Base-by-base conservation (phyloP, 2,888 invertebrate species). In the Alviniconcha strummeri region DNA sequence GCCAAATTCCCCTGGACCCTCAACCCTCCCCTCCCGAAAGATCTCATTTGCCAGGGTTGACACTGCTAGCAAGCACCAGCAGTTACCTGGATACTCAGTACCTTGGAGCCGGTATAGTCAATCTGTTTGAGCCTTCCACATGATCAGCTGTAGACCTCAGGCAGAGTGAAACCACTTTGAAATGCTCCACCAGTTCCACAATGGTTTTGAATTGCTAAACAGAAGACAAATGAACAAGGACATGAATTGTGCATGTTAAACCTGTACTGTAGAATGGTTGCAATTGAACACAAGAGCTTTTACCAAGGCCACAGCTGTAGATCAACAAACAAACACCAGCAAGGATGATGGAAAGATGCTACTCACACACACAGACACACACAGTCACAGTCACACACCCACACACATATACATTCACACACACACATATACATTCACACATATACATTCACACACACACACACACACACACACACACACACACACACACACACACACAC, bases 171-270 rank as follows among this genome's bases (percentile, higher is more conserved):
- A 87, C 88, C 77, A 84, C 84, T 69, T 86, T 87, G 83, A 89
- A 89, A 71, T 86, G 86, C 57, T 87, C 87, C 17, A 89, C 86
- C 74, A 89, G 75, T 15, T 88, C 87, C 13, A 85, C 64, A 15
- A 89, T 83, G 9, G 84, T 82, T 4, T 71, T 19, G 83, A 89
- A 89, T n/a, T 83, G 79, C 89, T 89, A 88, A 88, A 74, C 78
- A 74, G 84, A 67, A 71, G 72, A 81, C 64, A 60, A 13, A 60
- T 60, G 60, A 60, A 13, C 13, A 8, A 60, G 13, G 60, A 13
- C 8, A 60, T 60, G 60, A 13, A 13, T 60, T 11, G 60, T 60
- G 60, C 36, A 36, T 36, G 36, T 36, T 36, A 36, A 36, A 36
- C 36, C 36, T 36, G 36, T 36, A 36, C 36, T 36, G 36, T 36